Conservation (phyloP, 2,113 vertebrate species). For the Salvator merianae region DNA sequence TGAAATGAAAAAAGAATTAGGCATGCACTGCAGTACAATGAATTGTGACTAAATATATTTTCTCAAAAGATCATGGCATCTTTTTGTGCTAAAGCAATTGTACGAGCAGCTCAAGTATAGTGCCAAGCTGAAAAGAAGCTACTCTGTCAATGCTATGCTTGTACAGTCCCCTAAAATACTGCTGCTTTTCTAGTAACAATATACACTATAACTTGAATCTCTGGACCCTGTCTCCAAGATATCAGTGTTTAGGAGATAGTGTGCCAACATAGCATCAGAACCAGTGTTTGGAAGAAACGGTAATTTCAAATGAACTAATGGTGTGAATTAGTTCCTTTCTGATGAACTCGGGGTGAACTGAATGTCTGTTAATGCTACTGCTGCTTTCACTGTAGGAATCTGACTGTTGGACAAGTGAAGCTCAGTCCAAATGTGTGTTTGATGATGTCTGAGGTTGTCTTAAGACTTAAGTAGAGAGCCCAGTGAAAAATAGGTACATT, state of each 20-base stretch:
- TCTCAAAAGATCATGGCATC: background rate
- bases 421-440: no score
- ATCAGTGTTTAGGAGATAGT: background rate
- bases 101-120: background rate
- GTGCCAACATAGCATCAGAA: background rate
- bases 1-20: background rate
- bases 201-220: background rate
- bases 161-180: background rate
- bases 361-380: no score
- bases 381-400: no score
- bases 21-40: background rate
- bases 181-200: background rate
- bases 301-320: no score
- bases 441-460: no score
- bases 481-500: no score
- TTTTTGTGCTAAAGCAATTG: slow-evolving; percentile 1
- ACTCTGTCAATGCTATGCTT: background rate
- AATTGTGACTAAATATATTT: background rate
- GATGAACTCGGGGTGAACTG: no score
- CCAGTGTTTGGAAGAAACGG: no score
- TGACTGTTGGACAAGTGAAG: no score
- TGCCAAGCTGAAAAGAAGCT: background rate
- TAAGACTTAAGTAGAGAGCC: no score
- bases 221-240: background rate
- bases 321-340: no score